Evolutionary conservation across 2,113 vertebrate species (phyloP).

Genomic region (Falcunculus frontatus): DNA sequence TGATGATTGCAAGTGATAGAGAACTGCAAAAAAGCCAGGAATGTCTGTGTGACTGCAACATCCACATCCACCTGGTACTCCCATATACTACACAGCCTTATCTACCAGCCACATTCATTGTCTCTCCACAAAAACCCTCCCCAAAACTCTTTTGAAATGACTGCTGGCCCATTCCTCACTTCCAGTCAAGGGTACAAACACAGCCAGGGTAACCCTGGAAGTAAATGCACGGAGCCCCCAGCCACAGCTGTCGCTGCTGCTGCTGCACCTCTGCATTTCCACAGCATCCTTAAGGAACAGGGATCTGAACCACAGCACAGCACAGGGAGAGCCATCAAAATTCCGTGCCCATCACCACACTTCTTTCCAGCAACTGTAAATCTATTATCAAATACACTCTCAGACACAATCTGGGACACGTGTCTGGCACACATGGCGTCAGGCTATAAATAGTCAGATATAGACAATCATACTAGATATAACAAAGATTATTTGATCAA

Average conservation of each 20-base stretch:
- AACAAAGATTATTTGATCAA: constrained; percentile 9
- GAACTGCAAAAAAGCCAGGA: background rate
- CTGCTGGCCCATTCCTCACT: background rate
- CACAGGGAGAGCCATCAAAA: background rate
- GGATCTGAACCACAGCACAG: background rate
- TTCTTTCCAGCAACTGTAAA: constrained; percentile 14
- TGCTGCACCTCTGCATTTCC: background rate
- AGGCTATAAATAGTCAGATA: constrained; percentile 23
- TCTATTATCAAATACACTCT: background rate
- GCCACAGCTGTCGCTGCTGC: background rate
- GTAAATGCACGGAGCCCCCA: background rate
- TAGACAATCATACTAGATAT: background rate
- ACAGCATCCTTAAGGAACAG: background rate
- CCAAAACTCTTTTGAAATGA: background rate
- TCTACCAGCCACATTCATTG: background rate
- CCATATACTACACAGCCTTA: background rate
- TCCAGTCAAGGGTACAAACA: background rate
- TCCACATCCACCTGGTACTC: background rate
- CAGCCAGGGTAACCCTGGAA: background rate
- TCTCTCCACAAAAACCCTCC: background rate
- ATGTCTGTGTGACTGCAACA: background rate
- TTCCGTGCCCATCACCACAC: background rate
- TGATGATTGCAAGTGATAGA: accelerated
- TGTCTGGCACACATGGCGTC: background rate
- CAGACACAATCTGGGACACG: background rate